Percentiles rank a stretch among this genome's conserved stretches.
Evolutionary conservation across 2,888 invertebrate genomes (phyloP).

Genomic region (Nasonia oneida): DNA sequence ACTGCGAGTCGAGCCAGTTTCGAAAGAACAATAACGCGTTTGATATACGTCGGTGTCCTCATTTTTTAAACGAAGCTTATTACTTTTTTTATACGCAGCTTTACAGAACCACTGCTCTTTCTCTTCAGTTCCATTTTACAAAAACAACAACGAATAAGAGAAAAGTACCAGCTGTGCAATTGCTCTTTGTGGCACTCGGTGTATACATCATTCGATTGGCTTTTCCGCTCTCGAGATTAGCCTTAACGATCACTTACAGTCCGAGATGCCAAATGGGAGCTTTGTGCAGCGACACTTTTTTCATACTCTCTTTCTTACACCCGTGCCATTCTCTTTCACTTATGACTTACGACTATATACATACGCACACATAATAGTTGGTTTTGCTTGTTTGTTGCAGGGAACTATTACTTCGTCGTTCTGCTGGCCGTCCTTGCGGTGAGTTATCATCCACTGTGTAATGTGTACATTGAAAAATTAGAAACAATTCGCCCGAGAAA

Average conservation of each 20-base stretch:
- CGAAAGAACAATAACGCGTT: neutral
- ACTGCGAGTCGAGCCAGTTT: neutral
- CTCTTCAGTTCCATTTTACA: neutral
- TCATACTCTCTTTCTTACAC: neutral
- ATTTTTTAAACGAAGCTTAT: neutral
- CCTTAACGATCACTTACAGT: conserved; percentile 21
- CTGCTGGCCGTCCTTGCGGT: conserved; percentile 65
- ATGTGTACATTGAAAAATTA: conserved; percentile 6
- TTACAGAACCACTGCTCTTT: neutral
- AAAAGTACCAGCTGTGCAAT: neutral
- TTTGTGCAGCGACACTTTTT: conserved; percentile 10
- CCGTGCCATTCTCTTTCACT: conserved; percentile 23
- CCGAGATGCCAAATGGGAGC: conserved; percentile 17
- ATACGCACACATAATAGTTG: neutral
- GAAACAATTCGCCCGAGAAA: neutral
- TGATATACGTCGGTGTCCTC: neutral
- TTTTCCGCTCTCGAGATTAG: conserved; percentile 38
- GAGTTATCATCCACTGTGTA: conserved; percentile 60
- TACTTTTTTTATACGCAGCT: neutral
- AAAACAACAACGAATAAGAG: neutral
- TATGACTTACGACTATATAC: neutral
- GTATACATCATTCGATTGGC: conserved; percentile 14
- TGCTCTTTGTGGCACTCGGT: neutral
- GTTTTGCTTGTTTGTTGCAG: conserved; percentile 64
- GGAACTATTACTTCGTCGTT: conserved; percentile 62